Base-by-base conservation (phyloP, 2,888 invertebrate species). In the Syrista parreyssii region DNA sequence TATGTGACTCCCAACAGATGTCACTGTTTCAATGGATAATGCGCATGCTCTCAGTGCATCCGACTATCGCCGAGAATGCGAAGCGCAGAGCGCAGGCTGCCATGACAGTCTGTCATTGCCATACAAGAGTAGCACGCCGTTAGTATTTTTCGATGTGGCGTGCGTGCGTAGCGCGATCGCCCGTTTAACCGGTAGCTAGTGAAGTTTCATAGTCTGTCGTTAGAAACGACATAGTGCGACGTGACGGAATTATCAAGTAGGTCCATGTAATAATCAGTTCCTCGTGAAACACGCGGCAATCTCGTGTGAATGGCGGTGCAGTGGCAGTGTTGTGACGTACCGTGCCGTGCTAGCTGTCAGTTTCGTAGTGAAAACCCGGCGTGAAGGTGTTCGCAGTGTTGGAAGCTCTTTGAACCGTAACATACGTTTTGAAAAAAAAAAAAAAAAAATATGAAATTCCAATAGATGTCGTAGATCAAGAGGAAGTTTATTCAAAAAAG, bases 301-400 rank as follows among this genome's bases (percentile, higher is more conserved):
- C 75, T 81, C 81, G 80, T 68, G 83, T 85, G 85, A 86, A 87
- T 86, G 86, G 87, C 87, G 85, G 83, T 84, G 75, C 80, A 76
- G 82, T 81, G 81, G 81, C 83, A 81, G 81, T 85, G 85, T 86
- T 86, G 88, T 88, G 86, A 88, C 87, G 87, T 84, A 82, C 81
- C 81, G 84, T 84, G 83, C 78, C 83, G 84, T 79, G 82, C 77
- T 83, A 83, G 81, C 86, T 87, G 87, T 87, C 87, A 87, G 82
- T 85, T 81, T 77, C 75, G 74, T 73, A 75, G 81, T 76, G 82
- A 71, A 71, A 71, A 33, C 71, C 71, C 32, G 71, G 71, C 23
- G 55, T 23, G 23, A 55, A 55, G 55, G 55, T 55, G 55, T 55
- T 55, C 23, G 55, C 55, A 55, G 23, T 55, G 55, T 55, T 55